Evolutionary conservation across 53 echinoderm and acorn worm species (phyloP), one percentile per base, ranked within the genome.

Genomic region (Stichopus horrens): DNA sequence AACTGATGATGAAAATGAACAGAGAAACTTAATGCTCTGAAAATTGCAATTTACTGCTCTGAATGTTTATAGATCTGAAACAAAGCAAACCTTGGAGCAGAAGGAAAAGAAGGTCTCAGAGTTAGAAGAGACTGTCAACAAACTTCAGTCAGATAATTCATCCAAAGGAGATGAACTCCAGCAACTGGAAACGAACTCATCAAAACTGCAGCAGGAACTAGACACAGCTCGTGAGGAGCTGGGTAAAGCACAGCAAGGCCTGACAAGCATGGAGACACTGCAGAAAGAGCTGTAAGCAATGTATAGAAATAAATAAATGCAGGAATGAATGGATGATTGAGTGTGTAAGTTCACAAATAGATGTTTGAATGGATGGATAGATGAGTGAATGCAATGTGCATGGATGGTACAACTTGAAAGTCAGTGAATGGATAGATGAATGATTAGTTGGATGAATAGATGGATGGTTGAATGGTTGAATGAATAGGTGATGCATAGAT

Each of bases 271-370:
- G 63, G 85, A 85, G 37, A 63, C 63, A 4, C 10, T 85, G 60
- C 53, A 85, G 52, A 85, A 58, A 8, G 21, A 85, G 60, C 1
- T 85, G 85, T 85, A 85, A 85, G 85, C 16, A 51, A 51, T 23
- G 21, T 21, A 5, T n/a, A 20, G 7, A 74, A 9, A 20, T 74
- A 23, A 7, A 74, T 59, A 59, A 8, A 59, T 59, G 59, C 59
- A 59, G 8, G 59, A 37, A 37, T 37, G 37, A 37, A 37, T 37
- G 37, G n/a, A 4, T 67, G 13, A 67, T n/a, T 74, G 75, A 8
- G 75, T 74, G 75, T 18, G 75, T 74, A 21, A 9, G 59, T 59
- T 8, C 4, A 59, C 4, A 59, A 8, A 59, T 59, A 59, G 8
- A 59, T 59, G 11, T 0, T 2, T 59, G 11, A 8, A 59, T 59